phyloP scores from a whole-genome alignment of 2,888 invertebrate species.

The Heliconius ismenius region DNA sequence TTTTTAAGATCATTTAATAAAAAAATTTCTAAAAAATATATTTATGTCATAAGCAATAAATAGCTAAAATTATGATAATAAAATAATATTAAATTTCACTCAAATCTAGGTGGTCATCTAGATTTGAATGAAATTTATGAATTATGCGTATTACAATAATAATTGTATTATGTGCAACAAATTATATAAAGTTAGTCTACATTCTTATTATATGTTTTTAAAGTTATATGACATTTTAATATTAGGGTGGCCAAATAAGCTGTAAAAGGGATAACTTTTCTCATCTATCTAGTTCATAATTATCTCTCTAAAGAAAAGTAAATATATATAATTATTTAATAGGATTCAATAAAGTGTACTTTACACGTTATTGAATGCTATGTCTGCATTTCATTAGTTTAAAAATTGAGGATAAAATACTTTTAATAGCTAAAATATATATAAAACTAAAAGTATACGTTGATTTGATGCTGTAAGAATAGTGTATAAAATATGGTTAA shows the following conservation, averaged over 20 bases:
- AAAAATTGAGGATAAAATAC: no score
- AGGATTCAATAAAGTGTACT: no score
- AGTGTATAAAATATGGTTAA: background rate
- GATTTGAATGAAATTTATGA: background rate
- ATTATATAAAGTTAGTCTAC: background rate
- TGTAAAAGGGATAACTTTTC: background rate
- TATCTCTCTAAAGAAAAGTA: background rate
- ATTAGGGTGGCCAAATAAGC: slow-evolving; percentile 5
- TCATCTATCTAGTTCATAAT: background rate
- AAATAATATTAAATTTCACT: no score
- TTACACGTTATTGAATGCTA: no score
- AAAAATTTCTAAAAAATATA: background rate
- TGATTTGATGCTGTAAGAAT: no score
- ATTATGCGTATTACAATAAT: slow-evolving; percentile 16
- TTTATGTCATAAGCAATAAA: background rate
- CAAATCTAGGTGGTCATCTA: background rate
- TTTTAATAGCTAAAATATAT: no score
- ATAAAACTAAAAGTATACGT: no score
- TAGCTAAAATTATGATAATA: background rate
- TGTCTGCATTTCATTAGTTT: no score
- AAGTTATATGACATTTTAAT: background rate
- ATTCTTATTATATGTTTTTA: background rate
- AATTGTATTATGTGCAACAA: background rate
- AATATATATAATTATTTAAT: background rate
- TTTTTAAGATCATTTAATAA: no score